Base-by-base conservation (phyloP, 2,888 invertebrate species). In the Drosophila monieri region DNA sequence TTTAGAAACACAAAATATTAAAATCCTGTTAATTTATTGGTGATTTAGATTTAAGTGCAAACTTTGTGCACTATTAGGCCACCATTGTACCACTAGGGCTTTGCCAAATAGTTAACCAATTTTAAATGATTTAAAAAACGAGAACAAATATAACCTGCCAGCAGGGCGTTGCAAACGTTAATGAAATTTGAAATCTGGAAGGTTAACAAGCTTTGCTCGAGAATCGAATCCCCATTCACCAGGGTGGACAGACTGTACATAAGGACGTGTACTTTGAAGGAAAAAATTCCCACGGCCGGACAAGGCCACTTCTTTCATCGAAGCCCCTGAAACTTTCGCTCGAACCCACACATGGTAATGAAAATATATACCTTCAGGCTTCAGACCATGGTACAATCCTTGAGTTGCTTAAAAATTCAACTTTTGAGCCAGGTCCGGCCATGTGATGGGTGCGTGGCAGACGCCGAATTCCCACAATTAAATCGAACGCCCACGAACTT, bases 391-490 rank as follows among this genome's bases (percentile, higher is more conserved):
- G 18, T 27, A 37, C 41, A 25, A 21, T 49, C 62, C 43, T 43
- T 21, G 62, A 10, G 32, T 25, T 39, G 58, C 48, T 73, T 60
- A 58, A 43, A 74, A 69, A 74, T 77, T 81, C 80, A 73, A 68
- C 54, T 77, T 68, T 54, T 62, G 55, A 66, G 44, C 58, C 67
- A 71, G 56, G 53, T 61, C 67, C 58, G 25, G 44, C 37, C 43
- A 37, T 74, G 51, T 48, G 71, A 59, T 69, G 68, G 58, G 55
- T 48, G 46, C 49, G 61, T 48, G 65, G 30, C 62, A 53, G 57
- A 69, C 73, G 73, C 52, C 23, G 62, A 80, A 60, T 89, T 89
- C 89, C 78, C 89, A 89, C 88, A 88, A 89, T 89, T 89, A 87
- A 78, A 67, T 60, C 14, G 48, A 51, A 73, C 54, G 43, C 62